phyloP scores from a whole-genome alignment of 2,113 vertebrate species.

The Atractosteus spatula region DNA sequence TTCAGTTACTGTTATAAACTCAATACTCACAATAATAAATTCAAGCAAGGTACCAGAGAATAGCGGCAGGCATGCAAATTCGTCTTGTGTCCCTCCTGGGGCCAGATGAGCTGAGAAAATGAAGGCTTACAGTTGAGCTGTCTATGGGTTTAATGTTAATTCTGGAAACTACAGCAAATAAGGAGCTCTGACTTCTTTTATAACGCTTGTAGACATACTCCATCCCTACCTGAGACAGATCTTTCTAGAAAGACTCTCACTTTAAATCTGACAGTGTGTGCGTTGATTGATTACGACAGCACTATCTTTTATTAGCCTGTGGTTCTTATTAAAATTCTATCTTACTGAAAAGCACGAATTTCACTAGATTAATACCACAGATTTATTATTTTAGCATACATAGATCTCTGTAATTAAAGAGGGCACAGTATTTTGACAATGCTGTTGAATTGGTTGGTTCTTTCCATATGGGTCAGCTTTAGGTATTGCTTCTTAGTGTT shows the following conservation, averaged over 20 bases:
- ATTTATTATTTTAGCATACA: slow-evolving; percentile 64
- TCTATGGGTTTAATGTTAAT: slow-evolving; percentile 60
- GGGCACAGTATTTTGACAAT: slow-evolving; percentile 56
- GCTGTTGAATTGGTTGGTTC: slow-evolving; percentile 52
- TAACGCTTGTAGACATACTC: slow-evolving; percentile 40
- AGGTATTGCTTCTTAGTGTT: too few species aligned
- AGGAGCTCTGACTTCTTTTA: slow-evolving; percentile 46
- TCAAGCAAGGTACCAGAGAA: slow-evolving; percentile 63
- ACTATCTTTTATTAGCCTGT: slow-evolving; percentile 74
- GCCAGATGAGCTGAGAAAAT: slow-evolving; percentile 57
- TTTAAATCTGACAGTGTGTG: slow-evolving; percentile 59
- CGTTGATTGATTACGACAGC: slow-evolving; percentile 74
- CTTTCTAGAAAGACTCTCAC: slow-evolving; percentile 65
- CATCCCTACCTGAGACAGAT: slow-evolving; percentile 56
- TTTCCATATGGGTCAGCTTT: slow-evolving; percentile 41
- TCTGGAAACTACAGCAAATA: slow-evolving; percentile 45
- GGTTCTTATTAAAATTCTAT: slow-evolving; percentile 67
- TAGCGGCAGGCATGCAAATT: slow-evolving; percentile 69
- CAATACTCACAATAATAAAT: slow-evolving; percentile 70
- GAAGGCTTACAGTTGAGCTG: slow-evolving; percentile 52
- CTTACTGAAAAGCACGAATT: slow-evolving; percentile 56
- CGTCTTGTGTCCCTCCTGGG: slow-evolving; percentile 70
- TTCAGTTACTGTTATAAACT: slow-evolving; percentile 64
- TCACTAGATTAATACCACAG: slow-evolving; percentile 63
- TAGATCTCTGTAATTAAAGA: slow-evolving; percentile 61